Base-by-base conservation (phyloP, 1,140 invertebrate genomes). In the Papilio machaon region DNA sequence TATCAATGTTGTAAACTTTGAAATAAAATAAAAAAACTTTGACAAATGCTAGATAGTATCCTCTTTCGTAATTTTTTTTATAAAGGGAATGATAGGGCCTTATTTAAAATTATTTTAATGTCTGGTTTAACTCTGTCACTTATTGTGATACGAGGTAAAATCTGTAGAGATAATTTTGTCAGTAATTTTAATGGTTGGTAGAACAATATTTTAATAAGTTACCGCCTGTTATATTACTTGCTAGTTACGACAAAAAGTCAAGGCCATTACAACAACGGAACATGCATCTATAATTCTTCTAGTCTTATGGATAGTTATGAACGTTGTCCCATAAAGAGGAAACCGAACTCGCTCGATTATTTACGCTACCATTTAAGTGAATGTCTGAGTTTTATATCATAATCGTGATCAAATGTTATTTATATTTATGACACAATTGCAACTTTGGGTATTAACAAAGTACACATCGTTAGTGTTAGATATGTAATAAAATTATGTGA, bases 401-500 rank as follows among this genome's bases (percentile, higher is more conserved):
- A 70, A 38, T 70, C 64, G 64, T 70, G 64, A 30, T 70, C 64
- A 70, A 38, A 70, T 70, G 64, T 13, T 7, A 58, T 58, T 58
- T 19, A 58, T 19, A 19, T 35, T 70, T 70, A 35, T 38, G 23
- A 35, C 30, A 38, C 64, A 70, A 70, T 70, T 17, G 64, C 54
- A 79, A 79, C 77, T 38, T 78, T 79, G 54, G 60, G 77, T 79
- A 79, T 43, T 67, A 47, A 76, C 74, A 78, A 70, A 79, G 77
- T 79, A 79, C 77, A 79, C 60, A 79, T 79, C 67, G 77, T 67
- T 79, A 64, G 77, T 46, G 38, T 67, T 79, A 79, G 43, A 47
- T 67, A 64, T 79, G 46, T 23, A 46, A 67, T 54, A 67, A 79
- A 79, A 76, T 76, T 77, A 77, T 79, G 77, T 79, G 58, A 78